Evolutionary conservation across 2,113 vertebrate species (phyloP).

Genomic region (Dolichotis patagonum): DNA sequence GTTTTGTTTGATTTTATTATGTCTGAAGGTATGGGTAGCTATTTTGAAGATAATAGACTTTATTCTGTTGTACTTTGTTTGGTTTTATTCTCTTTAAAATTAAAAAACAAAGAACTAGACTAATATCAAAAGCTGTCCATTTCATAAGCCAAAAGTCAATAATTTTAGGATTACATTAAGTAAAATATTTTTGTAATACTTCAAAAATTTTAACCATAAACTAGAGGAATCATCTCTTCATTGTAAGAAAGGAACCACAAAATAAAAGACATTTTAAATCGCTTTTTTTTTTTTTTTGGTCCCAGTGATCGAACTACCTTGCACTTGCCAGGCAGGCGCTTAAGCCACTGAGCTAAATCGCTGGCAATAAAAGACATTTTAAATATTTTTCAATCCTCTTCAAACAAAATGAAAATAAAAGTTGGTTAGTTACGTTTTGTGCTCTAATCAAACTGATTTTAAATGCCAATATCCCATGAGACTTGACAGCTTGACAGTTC

Average conservation of each 20-base stretch:
- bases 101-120: slow-evolving; percentile 66
- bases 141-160: slow-evolving; percentile 81
- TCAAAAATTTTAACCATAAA: slow-evolving; percentile 83
- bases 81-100: too few relatives aligned
- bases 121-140: slow-evolving; percentile 77
- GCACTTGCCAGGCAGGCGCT: too few relatives aligned
- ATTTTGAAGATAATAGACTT: too few relatives aligned
- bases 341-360: too few relatives aligned
- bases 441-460: slow-evolving; percentile 90
- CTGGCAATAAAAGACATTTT: slow-evolving; percentile 85
- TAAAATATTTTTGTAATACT: slow-evolving; percentile 85
- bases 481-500: slow-evolving; percentile 87
- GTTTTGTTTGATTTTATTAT: too few relatives aligned
- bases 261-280: slow-evolving; percentile 84
- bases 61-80: too few relatives aligned
- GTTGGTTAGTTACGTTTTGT: slow-evolving; percentile 88
- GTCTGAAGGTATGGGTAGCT: too few relatives aligned
- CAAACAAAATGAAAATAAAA: slow-evolving; percentile 80
- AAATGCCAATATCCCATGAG: slow-evolving; percentile 88
- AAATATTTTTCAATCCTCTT: slow-evolving; percentile 81
- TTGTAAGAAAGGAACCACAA: slow-evolving; percentile 87
- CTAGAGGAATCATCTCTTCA: slow-evolving; percentile 88
- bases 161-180: slow-evolving; percentile 79
- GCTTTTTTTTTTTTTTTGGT: too few relatives aligned
- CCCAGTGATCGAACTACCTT: too few relatives aligned